These are phyloP conservation scores for Drosophila sordidula DNA, from an alignment of 2,888 invertebrate species.

Conservation along the genomic window DNA sequence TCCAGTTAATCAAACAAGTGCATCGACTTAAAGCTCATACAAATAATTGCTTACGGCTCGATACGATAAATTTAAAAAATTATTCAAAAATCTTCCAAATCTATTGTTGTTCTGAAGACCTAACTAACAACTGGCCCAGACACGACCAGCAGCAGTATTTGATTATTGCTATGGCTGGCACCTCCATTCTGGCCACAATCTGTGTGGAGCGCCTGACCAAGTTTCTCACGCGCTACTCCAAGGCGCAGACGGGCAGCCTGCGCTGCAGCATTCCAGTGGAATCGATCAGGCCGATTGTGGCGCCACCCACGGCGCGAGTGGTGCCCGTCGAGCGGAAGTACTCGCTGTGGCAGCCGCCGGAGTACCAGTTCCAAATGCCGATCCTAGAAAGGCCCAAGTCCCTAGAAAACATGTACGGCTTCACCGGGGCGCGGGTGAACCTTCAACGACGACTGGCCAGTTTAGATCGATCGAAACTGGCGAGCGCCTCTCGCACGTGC, in stretches of 20 bases:
- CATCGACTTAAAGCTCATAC: slow-evolving; percentile 9
- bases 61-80: slow-evolving; percentile 19
- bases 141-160: background rate
- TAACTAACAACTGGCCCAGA: slow-evolving; percentile 1
- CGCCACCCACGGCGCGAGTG: background rate
- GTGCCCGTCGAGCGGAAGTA: slow-evolving; percentile 25
- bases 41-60: slow-evolving; percentile 7
- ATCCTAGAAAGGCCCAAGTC: slow-evolving; percentile 11
- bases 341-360: slow-evolving; percentile 21
- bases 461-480: background rate
- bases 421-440: background rate
- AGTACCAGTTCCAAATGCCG: slow-evolving; percentile 13
- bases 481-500: background rate
- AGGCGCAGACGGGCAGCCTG: slow-evolving; percentile 29
- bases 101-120: slow-evolving; percentile 18
- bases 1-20: slow-evolving; percentile 1
- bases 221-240: slow-evolving; percentile 55
- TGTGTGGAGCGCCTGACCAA: slow-evolving; percentile 70
- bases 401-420: slow-evolving; percentile 8
- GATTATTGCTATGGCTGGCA: slow-evolving; percentile 51
- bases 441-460: background rate
- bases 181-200: slow-evolving; percentile 66
- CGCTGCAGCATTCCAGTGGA: slow-evolving; percentile 15
- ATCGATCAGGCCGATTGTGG: background rate
- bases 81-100: slow-evolving; percentile 32